These are phyloP conservation scores for Amblyraja radiata DNA, from an alignment of 2,797 vertebrate genomes.

Conservation along the genomic window DNA sequence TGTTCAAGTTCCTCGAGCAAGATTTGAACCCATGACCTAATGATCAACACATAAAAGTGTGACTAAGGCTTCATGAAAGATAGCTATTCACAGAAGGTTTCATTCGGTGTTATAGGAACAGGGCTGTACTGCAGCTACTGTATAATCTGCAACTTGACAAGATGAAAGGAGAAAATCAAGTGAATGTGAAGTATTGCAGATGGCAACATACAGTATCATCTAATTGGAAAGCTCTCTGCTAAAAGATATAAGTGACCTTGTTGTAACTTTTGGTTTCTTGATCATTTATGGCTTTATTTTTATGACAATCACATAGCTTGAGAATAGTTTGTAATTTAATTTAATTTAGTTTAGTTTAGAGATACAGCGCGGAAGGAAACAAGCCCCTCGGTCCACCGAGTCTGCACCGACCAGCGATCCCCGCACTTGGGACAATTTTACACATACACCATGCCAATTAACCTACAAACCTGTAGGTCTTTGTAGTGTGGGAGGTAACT, in stretches of 20 bases:
- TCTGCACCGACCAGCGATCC: no score
- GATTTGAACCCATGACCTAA: not conserved
- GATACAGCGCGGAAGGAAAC: no score
- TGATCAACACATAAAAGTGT: not conserved
- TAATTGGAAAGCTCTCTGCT: not conserved
- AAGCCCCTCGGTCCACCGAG: no score
- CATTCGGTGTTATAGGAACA: not conserved
- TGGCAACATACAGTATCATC: not conserved
- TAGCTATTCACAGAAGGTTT: not conserved
- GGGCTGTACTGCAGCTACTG: no score
- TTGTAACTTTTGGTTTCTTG: not conserved
- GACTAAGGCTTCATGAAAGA: not conserved
- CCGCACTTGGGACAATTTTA: no score
- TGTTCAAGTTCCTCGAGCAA: not conserved
- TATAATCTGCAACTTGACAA: not conserved
- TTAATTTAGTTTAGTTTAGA: no score
- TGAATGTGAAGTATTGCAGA: not conserved
- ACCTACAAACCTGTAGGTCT: no score
- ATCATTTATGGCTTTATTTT: not conserved
- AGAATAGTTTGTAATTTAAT: not conserved
- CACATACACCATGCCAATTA: no score
- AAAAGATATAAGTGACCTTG: not conserved
- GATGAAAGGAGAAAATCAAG: not conserved
- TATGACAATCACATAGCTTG: not conserved
- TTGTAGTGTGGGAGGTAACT: no score